Conservation (phyloP, 2,797 vertebrate genomes). For the Myiothlypis coronata region DNA sequence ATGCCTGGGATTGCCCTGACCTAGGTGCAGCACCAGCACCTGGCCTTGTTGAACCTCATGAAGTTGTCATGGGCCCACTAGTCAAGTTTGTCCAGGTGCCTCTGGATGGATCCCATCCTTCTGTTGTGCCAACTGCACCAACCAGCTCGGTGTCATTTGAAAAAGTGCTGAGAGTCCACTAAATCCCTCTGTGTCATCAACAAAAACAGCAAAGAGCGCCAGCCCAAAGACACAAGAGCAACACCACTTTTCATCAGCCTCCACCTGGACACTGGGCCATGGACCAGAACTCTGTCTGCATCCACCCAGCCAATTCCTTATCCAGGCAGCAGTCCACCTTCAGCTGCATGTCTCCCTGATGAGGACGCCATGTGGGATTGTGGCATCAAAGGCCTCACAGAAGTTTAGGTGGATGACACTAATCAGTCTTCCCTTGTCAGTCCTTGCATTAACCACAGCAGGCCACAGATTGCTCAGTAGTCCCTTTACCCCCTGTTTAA, state of each 20-base stretch:
- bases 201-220: not conserved
- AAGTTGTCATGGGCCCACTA: not conserved
- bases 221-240: not conserved
- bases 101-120: not conserved
- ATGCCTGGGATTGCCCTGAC: not conserved
- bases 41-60: not conserved
- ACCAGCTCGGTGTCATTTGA: not conserved
- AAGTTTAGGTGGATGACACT: not conserved
- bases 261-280: too few relatives aligned
- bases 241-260: too few relatives aligned
- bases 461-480: not conserved
- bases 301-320: not conserved
- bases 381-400: not conserved
- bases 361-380: fast-evolving
- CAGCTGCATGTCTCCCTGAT: not conserved
- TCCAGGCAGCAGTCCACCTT: not conserved
- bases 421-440: not conserved
- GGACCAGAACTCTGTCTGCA: not conserved
- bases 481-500: not conserved
- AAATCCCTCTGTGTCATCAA: not conserved
- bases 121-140: too few relatives aligned
- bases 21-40: too few relatives aligned
- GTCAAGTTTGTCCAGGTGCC: not conserved
- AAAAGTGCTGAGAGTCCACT: not conserved
- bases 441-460: not conserved